Evolutionary conservation across 2,888 invertebrate genomes (phyloP), one percentile per base, ranked within the genome.

Genomic region (Furcula furcula): DNA sequence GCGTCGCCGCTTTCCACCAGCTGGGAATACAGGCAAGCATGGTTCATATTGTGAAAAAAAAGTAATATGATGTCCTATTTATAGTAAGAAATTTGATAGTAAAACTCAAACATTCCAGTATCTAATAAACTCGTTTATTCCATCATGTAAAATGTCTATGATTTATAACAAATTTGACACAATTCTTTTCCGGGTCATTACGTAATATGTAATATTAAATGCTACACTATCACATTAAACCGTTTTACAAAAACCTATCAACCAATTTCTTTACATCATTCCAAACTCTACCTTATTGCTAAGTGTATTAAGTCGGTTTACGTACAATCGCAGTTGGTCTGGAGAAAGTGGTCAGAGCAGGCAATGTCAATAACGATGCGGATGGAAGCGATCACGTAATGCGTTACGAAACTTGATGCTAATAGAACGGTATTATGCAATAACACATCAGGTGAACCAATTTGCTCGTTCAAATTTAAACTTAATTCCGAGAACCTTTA

Each of bases 381-480:
- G 50, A 51, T 57, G 65, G 65, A 65, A 65, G 42, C 43, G 34
- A 30, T 54, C 53, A 51, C 65, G 53, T 64, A 66, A 66, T 56
- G 18, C 28, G 43, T 66, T 66, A 65, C 63, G 59, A 52, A 61
- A 65, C 54, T 34, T 50, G 15, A n/a, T n/a, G n/a, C n/a, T 21
- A 21, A n/a, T 3, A 6, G 7, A 27, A 9, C 9, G 9, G 4
- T 27, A 11, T 27, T 27, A 27, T 15, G 27, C 14, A 27, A 27
- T 15, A 27, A 27, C 15, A 10, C 13, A 9, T 27, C 4, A 15
- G 14, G 5, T 27, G 12, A 6, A 9, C 11, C 7, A 4, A 23
- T 23, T 7, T 12, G 7, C 3, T 4, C 7, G 12, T 23, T 23
- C 1, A 5, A 23, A 23, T 23, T 7, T 23, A 4, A 3, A 23